These are phyloP conservation scores for Megastigmus dorsalis DNA, from an alignment of 2,888 invertebrate genomes.

Conservation along the genomic window DNA sequence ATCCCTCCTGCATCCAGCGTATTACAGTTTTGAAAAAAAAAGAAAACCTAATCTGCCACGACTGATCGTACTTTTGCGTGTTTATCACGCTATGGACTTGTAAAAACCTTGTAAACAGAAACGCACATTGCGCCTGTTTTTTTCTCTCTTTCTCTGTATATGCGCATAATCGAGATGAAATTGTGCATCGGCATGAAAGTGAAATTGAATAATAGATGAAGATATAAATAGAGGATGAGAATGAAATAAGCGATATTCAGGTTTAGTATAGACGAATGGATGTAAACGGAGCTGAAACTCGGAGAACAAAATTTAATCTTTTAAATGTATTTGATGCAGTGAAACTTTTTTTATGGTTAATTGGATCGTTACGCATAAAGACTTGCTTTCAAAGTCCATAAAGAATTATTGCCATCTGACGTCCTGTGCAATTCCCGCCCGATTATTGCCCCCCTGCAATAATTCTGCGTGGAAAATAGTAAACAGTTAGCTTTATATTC, in stretches of 20 bases:
- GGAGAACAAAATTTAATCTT: constrained; percentile 22
- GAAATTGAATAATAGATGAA: constrained; percentile 14
- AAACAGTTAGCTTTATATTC: too few relatives aligned
- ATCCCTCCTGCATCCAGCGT: background rate
- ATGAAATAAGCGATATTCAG: constrained; percentile 1
- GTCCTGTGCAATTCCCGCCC: background rate
- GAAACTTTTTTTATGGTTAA: constrained; percentile 22
- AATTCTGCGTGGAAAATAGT: too few relatives aligned
- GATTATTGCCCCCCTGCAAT: too few relatives aligned
- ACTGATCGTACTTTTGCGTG: constrained; percentile 25
- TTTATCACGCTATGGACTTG: background rate
- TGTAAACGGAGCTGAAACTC: background rate
- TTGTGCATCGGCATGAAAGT: background rate
- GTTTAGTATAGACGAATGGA: too few relatives aligned
- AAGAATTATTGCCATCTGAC: constrained; percentile 13
- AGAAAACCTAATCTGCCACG: constrained; percentile 3
- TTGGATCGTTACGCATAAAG: constrained; percentile 11
- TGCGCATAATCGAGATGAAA: background rate
- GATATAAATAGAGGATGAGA: background rate
- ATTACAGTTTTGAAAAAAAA: background rate
- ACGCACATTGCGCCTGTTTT: background rate
- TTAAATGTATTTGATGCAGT: constrained; percentile 1
- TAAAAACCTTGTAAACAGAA: constrained; percentile 31
- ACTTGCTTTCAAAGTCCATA: constrained; percentile 8
- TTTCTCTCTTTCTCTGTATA: background rate